Base-by-base conservation (phyloP, 2,113 vertebrate genomes). In the Nanorana parkeri region DNA sequence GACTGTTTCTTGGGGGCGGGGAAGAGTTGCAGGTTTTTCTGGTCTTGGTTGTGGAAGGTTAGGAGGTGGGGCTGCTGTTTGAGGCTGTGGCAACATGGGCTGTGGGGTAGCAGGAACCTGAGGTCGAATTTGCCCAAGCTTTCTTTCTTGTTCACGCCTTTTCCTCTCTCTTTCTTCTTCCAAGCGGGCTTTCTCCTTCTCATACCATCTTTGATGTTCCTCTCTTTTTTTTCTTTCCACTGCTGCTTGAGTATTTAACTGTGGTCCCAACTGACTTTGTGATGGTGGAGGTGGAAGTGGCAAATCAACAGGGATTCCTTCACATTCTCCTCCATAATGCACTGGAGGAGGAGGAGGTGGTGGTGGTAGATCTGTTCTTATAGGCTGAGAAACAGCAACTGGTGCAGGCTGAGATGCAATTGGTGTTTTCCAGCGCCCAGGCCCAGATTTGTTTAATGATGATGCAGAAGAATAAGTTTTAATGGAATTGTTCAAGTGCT, bases 171-270 rank as follows among this genome's bases (percentile, higher is more conserved):
- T 93, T 84, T 99, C 98, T 80, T 99, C 98, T 77, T 99, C 98
- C 77, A 99, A 93, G 2, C 97, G 95, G 0, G 98, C 98, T 56
- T 99, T 99, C 87, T 99, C 98, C 85, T 99, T 99, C 86, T 99
- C 98, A 84, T 99, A 99, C 98, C 97, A 99, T 78, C 97, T 93
- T 88, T 99, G 98, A 86, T 99, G 97, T 86, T 99, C 98, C 85
- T 99, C 97, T 1, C 98, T 89, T 68, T 99, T 99, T 86, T 94
- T 97, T 55, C 96, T 94, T 85, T 99, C 98, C 0, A 96, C 89
- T 11, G 90, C 90, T 15, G 63, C 89, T 58, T 92, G 92, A 0
- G 87, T 89, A 0, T 90, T 85, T 3, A 86, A 66, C 21, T 87
- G 89, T 2, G 87, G 74, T 32, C 88, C 90, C 52, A 78, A 0